Evolutionary conservation across 1,140 invertebrate genomes (phyloP).

Genomic region (Rhyzopertha dominica): DNA sequence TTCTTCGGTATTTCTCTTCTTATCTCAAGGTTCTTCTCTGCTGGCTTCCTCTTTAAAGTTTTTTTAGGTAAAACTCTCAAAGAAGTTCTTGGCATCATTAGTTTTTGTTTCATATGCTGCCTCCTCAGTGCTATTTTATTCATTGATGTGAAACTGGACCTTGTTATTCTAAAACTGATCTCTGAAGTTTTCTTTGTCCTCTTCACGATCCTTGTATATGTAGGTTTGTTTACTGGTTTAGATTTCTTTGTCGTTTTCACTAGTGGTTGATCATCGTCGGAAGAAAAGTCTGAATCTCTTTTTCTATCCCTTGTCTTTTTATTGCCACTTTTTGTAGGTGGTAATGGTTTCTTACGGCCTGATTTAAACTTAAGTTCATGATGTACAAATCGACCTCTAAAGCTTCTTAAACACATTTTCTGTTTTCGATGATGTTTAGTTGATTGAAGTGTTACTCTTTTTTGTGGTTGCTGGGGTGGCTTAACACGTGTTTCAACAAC

Average conservation of each 20-base stretch:
- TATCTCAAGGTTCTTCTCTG: no score
- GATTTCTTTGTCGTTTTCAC: slow-evolving; percentile 41
- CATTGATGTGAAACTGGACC: slow-evolving; percentile 18
- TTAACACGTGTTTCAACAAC: slow-evolving; percentile 39
- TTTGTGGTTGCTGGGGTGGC: slow-evolving; percentile 38
- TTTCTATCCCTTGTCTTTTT: slow-evolving; percentile 11
- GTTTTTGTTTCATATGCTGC: slow-evolving; percentile 31
- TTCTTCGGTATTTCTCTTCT: no score
- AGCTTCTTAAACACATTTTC: slow-evolving; percentile 43
- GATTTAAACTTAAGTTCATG: slow-evolving; percentile 33
- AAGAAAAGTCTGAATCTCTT: slow-evolving; percentile 44
- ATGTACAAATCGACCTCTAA: slow-evolving; percentile 41
- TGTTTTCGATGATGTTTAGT: slow-evolving; percentile 30
- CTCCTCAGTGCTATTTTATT: slow-evolving; percentile 17
- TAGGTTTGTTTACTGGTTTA: slow-evolving; percentile 31
- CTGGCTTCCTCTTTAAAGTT: no score
- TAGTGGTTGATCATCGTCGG: slow-evolving; percentile 46
- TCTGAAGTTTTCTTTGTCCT: no score
- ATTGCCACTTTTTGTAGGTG: slow-evolving; percentile 12
- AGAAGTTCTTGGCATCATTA: slow-evolving; percentile 21
- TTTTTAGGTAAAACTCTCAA: no score
- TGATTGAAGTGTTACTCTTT: slow-evolving; percentile 10
- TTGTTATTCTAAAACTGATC: slow-evolving; percentile 22
- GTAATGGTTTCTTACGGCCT: no score
- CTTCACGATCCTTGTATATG: slow-evolving; percentile 11